Conservation (phyloP, 2,797 vertebrate species). For the Cyclura pinguis region DNA sequence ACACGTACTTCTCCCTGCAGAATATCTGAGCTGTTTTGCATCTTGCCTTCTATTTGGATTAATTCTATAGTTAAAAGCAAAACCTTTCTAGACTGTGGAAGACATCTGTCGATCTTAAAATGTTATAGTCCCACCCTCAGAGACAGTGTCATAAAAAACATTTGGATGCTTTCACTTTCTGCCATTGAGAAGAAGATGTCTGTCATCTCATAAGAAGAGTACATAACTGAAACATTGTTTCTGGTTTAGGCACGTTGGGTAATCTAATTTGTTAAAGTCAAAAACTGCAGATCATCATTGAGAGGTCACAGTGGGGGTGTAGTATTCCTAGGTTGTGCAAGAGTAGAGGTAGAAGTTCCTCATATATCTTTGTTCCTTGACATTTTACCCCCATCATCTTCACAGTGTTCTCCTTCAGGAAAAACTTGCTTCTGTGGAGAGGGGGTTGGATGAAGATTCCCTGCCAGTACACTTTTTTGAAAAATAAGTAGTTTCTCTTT, state of each 20-base stretch:
- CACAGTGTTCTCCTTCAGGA: neutral
- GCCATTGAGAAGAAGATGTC: neutral
- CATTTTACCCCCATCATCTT: neutral
- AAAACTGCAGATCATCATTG: neutral
- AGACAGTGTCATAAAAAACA: neutral
- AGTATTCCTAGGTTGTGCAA: neutral
- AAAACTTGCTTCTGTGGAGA: neutral
- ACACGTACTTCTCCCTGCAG: too few species aligned
- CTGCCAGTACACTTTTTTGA: constrained; percentile 20
- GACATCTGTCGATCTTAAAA: neutral
- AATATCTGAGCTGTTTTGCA: neutral
- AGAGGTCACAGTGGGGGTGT: neutral
- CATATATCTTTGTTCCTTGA: neutral
- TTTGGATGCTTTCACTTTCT: neutral
- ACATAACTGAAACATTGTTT: neutral
- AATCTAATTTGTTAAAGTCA: neutral
- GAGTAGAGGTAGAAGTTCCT: neutral
- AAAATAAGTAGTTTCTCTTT: neutral
- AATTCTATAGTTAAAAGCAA: neutral
- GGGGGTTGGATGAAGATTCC: rapidly evolving
- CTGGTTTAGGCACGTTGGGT: neutral
- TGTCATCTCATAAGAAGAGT: neutral
- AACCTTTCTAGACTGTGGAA: neutral
- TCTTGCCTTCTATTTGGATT: neutral
- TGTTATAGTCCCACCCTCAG: neutral